Percentiles rank a stretch among this genome's conserved stretches.
Evolutionary conservation across 1,140 invertebrate genomes (phyloP).

Genomic region (Sminthurinus signatus): DNA sequence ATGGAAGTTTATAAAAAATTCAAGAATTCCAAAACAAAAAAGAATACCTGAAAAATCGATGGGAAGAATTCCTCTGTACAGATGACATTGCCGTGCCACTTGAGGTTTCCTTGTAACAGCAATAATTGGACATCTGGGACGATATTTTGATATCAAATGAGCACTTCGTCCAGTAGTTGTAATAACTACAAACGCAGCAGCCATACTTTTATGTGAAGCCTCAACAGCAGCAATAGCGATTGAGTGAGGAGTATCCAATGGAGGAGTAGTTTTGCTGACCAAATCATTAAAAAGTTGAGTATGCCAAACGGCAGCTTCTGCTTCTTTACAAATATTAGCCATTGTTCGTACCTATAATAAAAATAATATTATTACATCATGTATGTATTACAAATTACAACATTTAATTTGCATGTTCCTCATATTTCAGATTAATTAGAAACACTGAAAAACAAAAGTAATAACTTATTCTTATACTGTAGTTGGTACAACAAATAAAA

Average conservation of each 20-base stretch:
- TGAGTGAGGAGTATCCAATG: conserved; percentile 84
- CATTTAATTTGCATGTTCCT: not conserved
- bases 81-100: conserved; percentile 85
- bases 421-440: too few relatives aligned
- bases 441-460: too few relatives aligned
- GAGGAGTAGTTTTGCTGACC: conserved; percentile 58
- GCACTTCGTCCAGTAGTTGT: conserved; percentile 93
- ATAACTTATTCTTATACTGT: too few relatives aligned
- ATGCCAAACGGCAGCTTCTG: conserved; percentile 95
- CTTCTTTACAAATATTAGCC: conserved; percentile 96
- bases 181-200: conserved; percentile 86
- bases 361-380: too few relatives aligned
- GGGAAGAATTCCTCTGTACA: conserved; percentile 90
- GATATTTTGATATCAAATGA: conserved; percentile 86
- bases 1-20: too few relatives aligned
- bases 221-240: conserved; percentile 94
- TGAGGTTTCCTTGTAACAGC: conserved; percentile 77
- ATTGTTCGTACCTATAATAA: conserved; percentile 59
- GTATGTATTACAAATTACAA: not conserved
- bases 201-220: conserved; percentile 83
- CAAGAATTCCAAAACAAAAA: too few relatives aligned
- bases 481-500: too few relatives aligned
- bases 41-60: conserved; percentile 80
- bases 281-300: conserved; percentile 86
- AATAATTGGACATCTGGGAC: conserved; percentile 92